Conservation (phyloP, 2,888 invertebrate genomes). For the Gymnoscelis rufifasciata region DNA sequence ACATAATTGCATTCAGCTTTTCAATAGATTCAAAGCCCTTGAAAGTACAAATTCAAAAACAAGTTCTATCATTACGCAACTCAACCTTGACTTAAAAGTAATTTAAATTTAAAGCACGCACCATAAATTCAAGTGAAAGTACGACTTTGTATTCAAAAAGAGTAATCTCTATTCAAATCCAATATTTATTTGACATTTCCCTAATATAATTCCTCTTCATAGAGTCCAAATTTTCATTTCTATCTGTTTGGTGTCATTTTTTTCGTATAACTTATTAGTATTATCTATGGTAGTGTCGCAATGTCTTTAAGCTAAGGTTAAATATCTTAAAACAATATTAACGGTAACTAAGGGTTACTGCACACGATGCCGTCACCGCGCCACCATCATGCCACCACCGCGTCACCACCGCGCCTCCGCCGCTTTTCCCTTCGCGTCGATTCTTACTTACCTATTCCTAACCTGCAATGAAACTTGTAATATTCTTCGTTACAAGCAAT, state of each 20-base stretch:
- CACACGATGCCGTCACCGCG: too few relatives aligned
- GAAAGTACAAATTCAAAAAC: not conserved
- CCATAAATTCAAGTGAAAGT: conserved; percentile 28
- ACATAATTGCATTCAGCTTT: not conserved
- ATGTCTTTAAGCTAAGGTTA: too few relatives aligned
- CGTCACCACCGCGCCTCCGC: too few relatives aligned
- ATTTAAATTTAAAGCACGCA: conserved; percentile 9
- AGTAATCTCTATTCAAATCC: conserved; percentile 15
- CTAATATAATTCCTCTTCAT: conserved; percentile 3
- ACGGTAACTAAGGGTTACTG: not conserved
- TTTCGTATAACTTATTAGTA: not conserved
- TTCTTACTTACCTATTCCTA: too few relatives aligned
- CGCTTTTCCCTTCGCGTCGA: too few relatives aligned
- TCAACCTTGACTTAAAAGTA: conserved; percentile 15
- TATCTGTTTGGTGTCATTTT: not conserved
- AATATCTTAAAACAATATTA: not conserved
- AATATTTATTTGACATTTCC: conserved; percentile 17
- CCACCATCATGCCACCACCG: too few relatives aligned
- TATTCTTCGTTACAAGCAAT: too few relatives aligned
- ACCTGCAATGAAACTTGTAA: too few relatives aligned
- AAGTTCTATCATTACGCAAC: not conserved
- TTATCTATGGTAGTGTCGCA: too few relatives aligned
- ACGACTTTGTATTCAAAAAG: conserved; percentile 6
- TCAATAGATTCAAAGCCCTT: not conserved
- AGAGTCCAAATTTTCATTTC: not conserved